Percentiles rank a stretch among this genome's conserved stretches.
These are phyloP conservation scores for Oreonectes daqikongensis DNA, from an alignment of 2,797 vertebrate species.

Conservation along the genomic window DNA sequence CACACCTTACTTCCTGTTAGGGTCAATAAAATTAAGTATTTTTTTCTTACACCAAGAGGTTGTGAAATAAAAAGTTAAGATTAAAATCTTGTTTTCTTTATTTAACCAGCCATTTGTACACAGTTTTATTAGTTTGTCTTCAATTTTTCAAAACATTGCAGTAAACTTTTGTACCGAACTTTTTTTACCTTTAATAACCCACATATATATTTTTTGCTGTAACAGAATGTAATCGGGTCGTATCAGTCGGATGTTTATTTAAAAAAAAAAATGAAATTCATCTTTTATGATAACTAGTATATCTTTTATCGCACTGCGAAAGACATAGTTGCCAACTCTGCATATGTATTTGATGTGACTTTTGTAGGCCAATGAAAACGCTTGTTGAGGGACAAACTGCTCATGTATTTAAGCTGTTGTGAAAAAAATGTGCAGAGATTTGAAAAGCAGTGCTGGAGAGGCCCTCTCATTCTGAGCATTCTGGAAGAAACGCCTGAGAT, in stretches of 20 bases:
- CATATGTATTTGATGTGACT: slow-evolving; percentile 13
- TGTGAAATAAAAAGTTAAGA: slow-evolving; percentile 16
- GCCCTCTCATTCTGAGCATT: slow-evolving; percentile 78
- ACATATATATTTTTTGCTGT: too few species aligned
- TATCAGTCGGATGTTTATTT: too few species aligned
- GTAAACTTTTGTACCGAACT: too few species aligned
- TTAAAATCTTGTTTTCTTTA: slow-evolving; percentile 1
- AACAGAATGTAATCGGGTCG: too few species aligned
- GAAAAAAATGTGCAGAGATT: slow-evolving; percentile 58
- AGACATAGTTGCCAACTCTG: not conserved
- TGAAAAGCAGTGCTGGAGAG: slow-evolving; percentile 61
- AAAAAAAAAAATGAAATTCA: too few species aligned
- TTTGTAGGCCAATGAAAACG: slow-evolving; percentile 2
- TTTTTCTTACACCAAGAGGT: slow-evolving; percentile 7
- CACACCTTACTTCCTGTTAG: slow-evolving; percentile 53
- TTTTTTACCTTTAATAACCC: too few species aligned
- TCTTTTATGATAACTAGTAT: not conserved
- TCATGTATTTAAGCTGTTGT: slow-evolving; percentile 20
- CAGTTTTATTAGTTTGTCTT: too few species aligned
- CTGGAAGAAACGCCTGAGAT: slow-evolving; percentile 80
- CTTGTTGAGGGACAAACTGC: not conserved
- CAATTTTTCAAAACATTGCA: too few species aligned
- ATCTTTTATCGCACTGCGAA: not conserved
- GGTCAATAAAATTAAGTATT: slow-evolving; percentile 32
- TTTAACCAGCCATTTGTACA: not conserved